These are phyloP conservation scores for Melangyna quadrimaculata DNA, from an alignment of 2,888 invertebrate species.

Conservation along the genomic window DNA sequence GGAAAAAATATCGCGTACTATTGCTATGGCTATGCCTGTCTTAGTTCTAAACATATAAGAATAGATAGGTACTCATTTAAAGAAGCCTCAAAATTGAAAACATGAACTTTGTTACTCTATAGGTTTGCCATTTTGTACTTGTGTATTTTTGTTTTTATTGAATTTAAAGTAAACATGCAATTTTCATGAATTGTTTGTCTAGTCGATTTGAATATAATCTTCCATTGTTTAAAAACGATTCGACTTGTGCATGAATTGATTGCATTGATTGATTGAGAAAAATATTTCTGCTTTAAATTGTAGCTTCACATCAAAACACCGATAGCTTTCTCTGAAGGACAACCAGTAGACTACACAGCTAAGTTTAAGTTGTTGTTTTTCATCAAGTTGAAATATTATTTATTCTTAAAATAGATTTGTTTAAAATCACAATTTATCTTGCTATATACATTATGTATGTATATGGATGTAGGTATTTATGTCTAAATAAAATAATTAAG, in stretches of 20 bases:
- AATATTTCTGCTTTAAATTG: neutral
- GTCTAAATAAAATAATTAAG: too few relatives aligned
- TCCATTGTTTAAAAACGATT: neutral
- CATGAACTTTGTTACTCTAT: neutral
- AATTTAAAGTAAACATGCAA: neutral
- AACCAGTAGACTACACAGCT: neutral
- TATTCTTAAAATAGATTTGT: constrained; percentile 5
- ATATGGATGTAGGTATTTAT: too few relatives aligned
- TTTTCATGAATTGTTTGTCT: neutral
- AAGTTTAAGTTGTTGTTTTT: neutral
- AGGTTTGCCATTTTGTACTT: neutral
- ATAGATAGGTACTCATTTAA: neutral
- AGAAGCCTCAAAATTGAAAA: neutral
- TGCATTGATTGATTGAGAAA: neutral
- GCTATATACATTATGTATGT: neutral
- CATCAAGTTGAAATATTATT: neutral
- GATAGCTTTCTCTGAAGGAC: constrained; percentile 21
- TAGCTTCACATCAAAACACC: neutral
- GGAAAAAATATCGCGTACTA: neutral
- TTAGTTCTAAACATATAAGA: neutral
- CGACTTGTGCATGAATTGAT: neutral
- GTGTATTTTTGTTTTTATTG: neutral
- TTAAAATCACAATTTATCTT: constrained; percentile 1
- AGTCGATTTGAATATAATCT: neutral
- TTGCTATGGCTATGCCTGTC: neutral